These are phyloP conservation scores for Iphiclides podalirius DNA, from an alignment of 2,888 invertebrate species.

Conservation along the genomic window DNA sequence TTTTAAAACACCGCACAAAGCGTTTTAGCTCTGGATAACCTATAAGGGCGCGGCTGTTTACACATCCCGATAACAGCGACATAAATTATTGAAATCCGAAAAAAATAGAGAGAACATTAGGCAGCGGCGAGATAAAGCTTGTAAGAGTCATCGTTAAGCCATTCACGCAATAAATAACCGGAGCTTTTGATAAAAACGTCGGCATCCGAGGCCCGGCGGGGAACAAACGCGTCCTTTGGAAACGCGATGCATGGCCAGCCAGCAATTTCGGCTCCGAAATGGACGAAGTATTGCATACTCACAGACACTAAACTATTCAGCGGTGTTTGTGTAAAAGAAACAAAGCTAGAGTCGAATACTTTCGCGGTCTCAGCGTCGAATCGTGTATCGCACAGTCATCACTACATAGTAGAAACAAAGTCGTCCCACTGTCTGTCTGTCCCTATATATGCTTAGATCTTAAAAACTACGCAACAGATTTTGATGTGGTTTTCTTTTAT, in stretches of 20 bases:
- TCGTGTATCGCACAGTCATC: too few relatives aligned
- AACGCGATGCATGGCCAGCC: slow-evolving; percentile 3
- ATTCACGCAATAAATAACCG: slow-evolving; percentile 56
- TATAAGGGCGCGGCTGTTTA: slow-evolving; percentile 11
- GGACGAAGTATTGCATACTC: background rate
- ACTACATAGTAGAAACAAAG: too few relatives aligned
- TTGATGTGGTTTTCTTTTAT: too few relatives aligned
- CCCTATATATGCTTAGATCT: too few relatives aligned
- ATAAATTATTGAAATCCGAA: slow-evolving; percentile 30
- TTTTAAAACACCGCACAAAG: too few relatives aligned
- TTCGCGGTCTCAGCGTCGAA: too few relatives aligned
- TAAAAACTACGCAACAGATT: too few relatives aligned
- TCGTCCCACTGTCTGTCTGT: too few relatives aligned
- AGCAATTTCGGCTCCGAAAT: background rate
- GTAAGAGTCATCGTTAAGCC: slow-evolving; percentile 40
- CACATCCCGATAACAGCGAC: slow-evolving; percentile 11
- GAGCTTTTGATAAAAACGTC: slow-evolving; percentile 41
- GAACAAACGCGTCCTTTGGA: slow-evolving; percentile 7
- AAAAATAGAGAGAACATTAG: slow-evolving; percentile 31
- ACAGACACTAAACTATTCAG: too few relatives aligned
- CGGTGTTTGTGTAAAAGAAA: too few relatives aligned
- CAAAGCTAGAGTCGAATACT: too few relatives aligned
- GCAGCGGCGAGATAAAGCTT: slow-evolving; percentile 49
- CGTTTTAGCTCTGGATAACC: slow-evolving; percentile 3
- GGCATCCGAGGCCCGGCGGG: slow-evolving; percentile 7